A percentile compares a stretch with the other conserved stretches of the same genome.
Evolutionary conservation across 2,888 invertebrate genomes (phyloP).

Genomic region (Heliconius ismenius): DNA sequence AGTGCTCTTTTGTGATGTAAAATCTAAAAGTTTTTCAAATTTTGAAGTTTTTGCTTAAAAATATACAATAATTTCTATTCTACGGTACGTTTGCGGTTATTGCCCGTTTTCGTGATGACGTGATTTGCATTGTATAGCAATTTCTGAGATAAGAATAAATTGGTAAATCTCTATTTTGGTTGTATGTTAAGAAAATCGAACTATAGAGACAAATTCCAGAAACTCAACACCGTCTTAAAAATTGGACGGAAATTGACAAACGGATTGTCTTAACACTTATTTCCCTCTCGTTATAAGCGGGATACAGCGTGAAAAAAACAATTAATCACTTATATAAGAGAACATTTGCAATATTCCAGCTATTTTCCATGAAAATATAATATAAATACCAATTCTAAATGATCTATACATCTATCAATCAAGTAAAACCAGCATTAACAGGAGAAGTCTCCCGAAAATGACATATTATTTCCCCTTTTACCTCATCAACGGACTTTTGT

Average conservation of each 20-base stretch:
- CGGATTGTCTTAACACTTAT: no score
- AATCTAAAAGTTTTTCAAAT: background rate
- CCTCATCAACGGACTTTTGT: constrained; percentile 77
- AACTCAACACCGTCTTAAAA: no score
- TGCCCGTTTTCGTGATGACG: constrained; percentile 3
- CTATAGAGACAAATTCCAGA: no score
- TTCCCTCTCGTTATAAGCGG: no score
- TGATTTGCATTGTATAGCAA: background rate
- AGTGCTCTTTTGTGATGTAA: background rate
- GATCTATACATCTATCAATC: constrained; percentile 58
- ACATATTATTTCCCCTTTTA: constrained; percentile 79
- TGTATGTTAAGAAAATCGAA: background rate
- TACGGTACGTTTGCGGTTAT: background rate
- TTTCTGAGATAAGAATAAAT: background rate
- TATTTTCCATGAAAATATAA: constrained; percentile 49
- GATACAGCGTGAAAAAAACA: background rate
- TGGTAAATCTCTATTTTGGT: background rate
- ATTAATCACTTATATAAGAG: background rate
- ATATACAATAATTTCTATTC: background rate
- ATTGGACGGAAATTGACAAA: no score
- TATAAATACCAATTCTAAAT: constrained; percentile 56
- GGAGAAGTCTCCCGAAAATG: constrained; percentile 80
- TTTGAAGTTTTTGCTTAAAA: background rate
- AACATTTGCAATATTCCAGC: background rate
- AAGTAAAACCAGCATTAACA: constrained; percentile 65